Conservation (phyloP, 2,113 vertebrate species). For the Scomber colias region DNA sequence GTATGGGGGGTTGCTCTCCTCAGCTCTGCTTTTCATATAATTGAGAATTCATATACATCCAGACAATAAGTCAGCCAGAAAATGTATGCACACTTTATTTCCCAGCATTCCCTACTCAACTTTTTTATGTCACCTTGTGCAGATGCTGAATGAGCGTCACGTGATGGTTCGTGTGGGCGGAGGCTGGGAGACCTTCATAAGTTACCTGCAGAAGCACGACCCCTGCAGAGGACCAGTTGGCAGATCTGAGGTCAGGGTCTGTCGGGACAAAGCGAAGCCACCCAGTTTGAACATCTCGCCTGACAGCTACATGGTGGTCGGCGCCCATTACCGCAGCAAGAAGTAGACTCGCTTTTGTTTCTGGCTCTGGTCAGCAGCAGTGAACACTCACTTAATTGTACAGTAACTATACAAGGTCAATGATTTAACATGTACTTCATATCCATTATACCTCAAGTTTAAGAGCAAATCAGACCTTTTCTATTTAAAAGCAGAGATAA, state of each 20-base stretch:
- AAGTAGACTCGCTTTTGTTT: slow-evolving; percentile 80
- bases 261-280: slow-evolving; percentile 86
- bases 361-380: not conserved
- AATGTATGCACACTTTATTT: slow-evolving; percentile 8
- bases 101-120: not conserved
- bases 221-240: slow-evolving; percentile 91
- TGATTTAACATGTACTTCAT: not conserved
- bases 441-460: slow-evolving; percentile 12
- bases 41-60: slow-evolving; percentile 46
- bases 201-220: slow-evolving; percentile 97
- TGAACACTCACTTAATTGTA: slow-evolving; percentile 26
- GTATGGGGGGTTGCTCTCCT: not conserved
- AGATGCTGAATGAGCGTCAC: slow-evolving; percentile 99
- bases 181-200: slow-evolving; percentile 96
- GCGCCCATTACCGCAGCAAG: slow-evolving; percentile 91
- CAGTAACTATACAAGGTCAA: slow-evolving; percentile 8
- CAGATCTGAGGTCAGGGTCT: slow-evolving; percentile 89
- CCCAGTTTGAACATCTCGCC: slow-evolving; percentile 88
- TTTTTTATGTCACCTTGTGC: slow-evolving; percentile 62
- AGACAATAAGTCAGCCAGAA: slow-evolving; percentile 19
- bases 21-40: slow-evolving; percentile 30
- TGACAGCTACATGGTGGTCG: slow-evolving; percentile 96
- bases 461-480: slow-evolving; percentile 1
- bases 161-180: slow-evolving; percentile 99
- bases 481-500: not conserved